Conservation (phyloP, 2,888 invertebrate species). For the Xestia xanthographa region DNA sequence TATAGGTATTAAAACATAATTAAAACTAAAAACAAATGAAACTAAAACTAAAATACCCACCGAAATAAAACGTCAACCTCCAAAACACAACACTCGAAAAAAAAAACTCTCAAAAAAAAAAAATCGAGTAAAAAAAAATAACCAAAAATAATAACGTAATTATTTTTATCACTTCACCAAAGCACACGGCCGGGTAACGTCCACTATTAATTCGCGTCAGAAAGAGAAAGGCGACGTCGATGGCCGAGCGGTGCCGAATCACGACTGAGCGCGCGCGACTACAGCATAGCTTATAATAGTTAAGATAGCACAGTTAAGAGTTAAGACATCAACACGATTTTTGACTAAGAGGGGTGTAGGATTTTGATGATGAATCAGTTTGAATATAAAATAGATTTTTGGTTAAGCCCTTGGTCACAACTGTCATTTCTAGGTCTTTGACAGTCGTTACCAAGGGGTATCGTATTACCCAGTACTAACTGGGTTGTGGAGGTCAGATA, state of each 20-base stretch:
- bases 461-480: background rate
- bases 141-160: background rate
- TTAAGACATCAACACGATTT: background rate
- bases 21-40: background rate
- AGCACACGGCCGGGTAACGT: constrained; percentile 23
- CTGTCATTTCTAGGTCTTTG: no score
- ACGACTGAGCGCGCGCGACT: constrained; percentile 41
- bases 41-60: constrained; percentile 27
- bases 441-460: no score
- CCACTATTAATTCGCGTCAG: constrained; percentile 11
- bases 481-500: background rate
- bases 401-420: no score
- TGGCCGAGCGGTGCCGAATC: constrained; percentile 5
- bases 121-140: background rate
- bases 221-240: constrained; percentile 31
- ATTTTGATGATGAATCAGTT: background rate
- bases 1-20: background rate
- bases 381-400: no score
- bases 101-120: constrained; percentile 1
- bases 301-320: background rate
- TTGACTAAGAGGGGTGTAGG: background rate
- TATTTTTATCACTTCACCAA: constrained; percentile 38
- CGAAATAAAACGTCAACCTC: constrained; percentile 28
- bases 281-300: constrained; percentile 18
- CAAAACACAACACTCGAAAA: constrained; percentile 30